Evolutionary conservation across 2,888 invertebrate species (phyloP).

Genomic region (Epistrophe eligans): DNA sequence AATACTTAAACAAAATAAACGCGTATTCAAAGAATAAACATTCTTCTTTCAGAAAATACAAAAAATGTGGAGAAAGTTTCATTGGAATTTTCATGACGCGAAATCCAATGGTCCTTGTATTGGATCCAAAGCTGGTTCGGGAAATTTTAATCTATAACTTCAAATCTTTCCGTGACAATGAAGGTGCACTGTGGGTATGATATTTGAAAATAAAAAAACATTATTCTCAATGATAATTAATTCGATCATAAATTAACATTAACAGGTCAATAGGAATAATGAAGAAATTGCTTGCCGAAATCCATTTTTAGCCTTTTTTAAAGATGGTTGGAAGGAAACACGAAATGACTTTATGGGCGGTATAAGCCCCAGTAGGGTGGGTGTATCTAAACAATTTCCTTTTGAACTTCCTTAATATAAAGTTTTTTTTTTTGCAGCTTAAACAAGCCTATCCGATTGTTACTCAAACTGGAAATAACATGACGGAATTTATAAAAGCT

Average conservation of each 20-base stretch:
- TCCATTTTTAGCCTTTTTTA: slow-evolving; percentile 78
- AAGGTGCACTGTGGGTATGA: slow-evolving; percentile 60
- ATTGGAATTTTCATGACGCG: slow-evolving; percentile 81
- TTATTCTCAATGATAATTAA: not conserved
- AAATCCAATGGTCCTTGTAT: slow-evolving; percentile 79
- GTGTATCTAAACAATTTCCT: not conserved
- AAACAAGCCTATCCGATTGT: slow-evolving; percentile 78
- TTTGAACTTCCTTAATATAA: not conserved
- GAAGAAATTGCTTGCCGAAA: slow-evolving; percentile 78
- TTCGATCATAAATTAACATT: not conserved
- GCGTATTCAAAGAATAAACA: no score
- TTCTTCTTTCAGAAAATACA: slow-evolving; percentile 22
- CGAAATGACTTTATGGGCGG: slow-evolving; percentile 77
- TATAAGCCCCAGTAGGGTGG: slow-evolving; percentile 62
- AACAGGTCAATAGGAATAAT: slow-evolving; percentile 53
- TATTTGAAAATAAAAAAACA: not conserved
- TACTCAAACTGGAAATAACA: slow-evolving; percentile 77
- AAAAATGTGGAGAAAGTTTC: slow-evolving; percentile 69
- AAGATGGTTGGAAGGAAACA: slow-evolving; percentile 78
- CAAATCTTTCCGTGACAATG: slow-evolving; percentile 74
- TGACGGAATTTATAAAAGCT: slow-evolving; percentile 74
- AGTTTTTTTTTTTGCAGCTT: slow-evolving; percentile 61
- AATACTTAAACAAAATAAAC: no score
- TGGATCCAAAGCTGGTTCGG: slow-evolving; percentile 79
- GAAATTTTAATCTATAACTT: slow-evolving; percentile 79